Evolutionary conservation across 2,888 invertebrate genomes (phyloP), one percentile per base, ranked within the genome.

Genomic region (Napeogenes inachia): DNA sequence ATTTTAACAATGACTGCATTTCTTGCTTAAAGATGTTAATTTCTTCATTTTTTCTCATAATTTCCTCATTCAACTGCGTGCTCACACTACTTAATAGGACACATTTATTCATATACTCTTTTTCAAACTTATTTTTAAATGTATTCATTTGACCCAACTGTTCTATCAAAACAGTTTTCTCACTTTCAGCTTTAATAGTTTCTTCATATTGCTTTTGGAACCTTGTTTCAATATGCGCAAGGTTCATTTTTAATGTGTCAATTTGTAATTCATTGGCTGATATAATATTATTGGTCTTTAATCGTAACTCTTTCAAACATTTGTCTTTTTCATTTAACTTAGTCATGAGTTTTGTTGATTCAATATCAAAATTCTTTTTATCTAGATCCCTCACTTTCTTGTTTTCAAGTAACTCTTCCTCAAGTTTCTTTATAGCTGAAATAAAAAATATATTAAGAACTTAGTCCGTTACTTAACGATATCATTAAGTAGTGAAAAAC

Each of bases 301-400:
- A 58, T 62, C 62, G 68, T 35, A 74, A 59, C 56, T 80, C 75
- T 68, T 73, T 74, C 4, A 78, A 66, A 13, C 66, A 62, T 61
- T 75, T 75, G 57, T 80, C 78, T 46, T 75, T 73, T 61, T 77
- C 76, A 45, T 71, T 75, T 1, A 82, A 69, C 71, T 76, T 79
- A 2, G 59, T 63, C 56, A 78, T 71, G 35, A 82, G 57, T 63
- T 73, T 75, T 30, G 75, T 69, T 13, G 74, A 76, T 69, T 80
- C 75, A 3, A 60, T 63, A 33, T 77, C 74, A 68, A 71, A 75
- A 33, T 68, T 73, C 33, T 72, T 75, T 70, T 77, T 74, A 13
- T 80, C 70, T 38, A 75, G 59, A 38, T 69, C 63, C 69, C 74
- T 74, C 57, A 71, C 75, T 62, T 73, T 71, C 63, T 73, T 76